A percentile compares a stretch with the other conserved stretches of the same genome.
Evolutionary conservation across 1,140 invertebrate genomes (phyloP).

Genomic region (Chlorops oryzae): DNA sequence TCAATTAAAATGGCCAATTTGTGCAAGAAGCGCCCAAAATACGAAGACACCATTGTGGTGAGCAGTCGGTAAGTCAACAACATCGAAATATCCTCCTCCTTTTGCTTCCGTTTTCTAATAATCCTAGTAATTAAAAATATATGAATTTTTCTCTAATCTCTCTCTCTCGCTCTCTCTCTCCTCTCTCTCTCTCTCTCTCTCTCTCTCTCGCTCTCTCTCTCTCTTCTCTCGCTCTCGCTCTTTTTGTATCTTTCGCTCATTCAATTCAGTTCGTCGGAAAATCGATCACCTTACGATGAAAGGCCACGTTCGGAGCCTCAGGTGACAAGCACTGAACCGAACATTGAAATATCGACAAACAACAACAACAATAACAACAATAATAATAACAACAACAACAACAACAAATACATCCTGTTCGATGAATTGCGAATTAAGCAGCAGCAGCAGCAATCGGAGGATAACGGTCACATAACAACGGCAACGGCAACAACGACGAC

Average conservation of each 20-base stretch:
- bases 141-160: no score
- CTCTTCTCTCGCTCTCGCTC: no score
- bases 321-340: conserved; percentile 41
- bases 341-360: conserved; percentile 31
- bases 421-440: conserved; percentile 25
- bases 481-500: conserved; percentile 7
- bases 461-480: conserved; percentile 33
- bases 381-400: conserved; percentile 29
- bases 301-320: conserved; percentile 42
- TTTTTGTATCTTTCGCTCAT: not conserved
- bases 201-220: no score
- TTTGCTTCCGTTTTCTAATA: not conserved
- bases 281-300: conserved; percentile 37
- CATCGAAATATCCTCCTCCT: not conserved
- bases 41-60: conserved; percentile 37
- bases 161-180: no score
- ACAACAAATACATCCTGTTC: conserved; percentile 31
- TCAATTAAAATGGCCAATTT: conserved; percentile 31
- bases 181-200: no score
- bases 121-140: not conserved
- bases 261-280: conserved; percentile 28
- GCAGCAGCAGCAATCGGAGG: conserved; percentile 23
- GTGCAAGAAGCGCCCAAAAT: conserved; percentile 27
- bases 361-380: conserved; percentile 36
- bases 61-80: conserved; percentile 31